A percentile compares a stretch with the other conserved stretches of the same genome.
phyloP scores from a whole-genome alignment of 2,113 vertebrate species.

The Hippocampus guttulatus region DNA sequence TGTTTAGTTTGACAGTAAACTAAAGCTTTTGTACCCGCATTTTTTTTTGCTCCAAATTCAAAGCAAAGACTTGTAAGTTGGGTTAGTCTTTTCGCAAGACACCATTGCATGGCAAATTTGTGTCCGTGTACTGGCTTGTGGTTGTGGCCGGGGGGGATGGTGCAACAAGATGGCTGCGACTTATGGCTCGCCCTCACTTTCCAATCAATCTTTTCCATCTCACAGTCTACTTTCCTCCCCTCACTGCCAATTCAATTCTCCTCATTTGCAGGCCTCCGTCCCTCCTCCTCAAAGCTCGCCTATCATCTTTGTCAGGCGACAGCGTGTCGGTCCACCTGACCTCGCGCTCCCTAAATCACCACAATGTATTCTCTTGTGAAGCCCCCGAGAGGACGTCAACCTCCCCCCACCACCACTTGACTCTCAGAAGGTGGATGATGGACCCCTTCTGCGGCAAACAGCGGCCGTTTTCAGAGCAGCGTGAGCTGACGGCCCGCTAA shows the following conservation, averaged over 20 bases:
- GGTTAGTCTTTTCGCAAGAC: background rate
- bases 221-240: constrained; percentile 10
- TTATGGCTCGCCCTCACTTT: constrained; percentile 18
- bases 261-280: constrained; percentile 2
- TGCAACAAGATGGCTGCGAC: constrained; percentile 10
- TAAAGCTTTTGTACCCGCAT: too few relatives aligned
- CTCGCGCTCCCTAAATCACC: constrained; percentile 62
- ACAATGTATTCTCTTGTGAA: constrained; percentile 59
- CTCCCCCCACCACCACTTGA: constrained; percentile 53
- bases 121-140: background rate
- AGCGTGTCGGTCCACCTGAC: constrained; percentile 57
- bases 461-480: constrained; percentile 20
- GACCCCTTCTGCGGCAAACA: constrained; percentile 62
- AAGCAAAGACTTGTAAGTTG: too few relatives aligned
- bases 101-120: background rate
- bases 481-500: constrained; percentile 36
- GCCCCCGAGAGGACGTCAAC: constrained; percentile 54
- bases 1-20: background rate
- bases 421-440: constrained; percentile 45
- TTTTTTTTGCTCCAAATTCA: background rate
- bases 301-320: constrained; percentile 43
- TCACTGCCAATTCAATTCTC: constrained; percentile 30
- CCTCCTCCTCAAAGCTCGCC: constrained; percentile 33
- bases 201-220: constrained; percentile 38
- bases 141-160: background rate